phyloP scores from a whole-genome alignment of 2,113 vertebrate genomes.

The Hucho hucho region DNA sequence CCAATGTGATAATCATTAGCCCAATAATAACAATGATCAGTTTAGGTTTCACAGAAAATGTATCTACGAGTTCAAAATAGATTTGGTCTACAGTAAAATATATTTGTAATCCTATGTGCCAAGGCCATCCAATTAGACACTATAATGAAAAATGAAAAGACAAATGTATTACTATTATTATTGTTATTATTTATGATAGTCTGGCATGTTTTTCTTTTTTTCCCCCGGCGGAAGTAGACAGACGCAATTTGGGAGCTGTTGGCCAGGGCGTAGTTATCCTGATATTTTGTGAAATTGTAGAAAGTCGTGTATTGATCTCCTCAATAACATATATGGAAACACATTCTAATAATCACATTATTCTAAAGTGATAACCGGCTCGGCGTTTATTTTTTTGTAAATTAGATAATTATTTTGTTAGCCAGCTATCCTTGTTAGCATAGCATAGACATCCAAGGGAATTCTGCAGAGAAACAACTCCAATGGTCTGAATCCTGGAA shows the following conservation, averaged over 20 bases:
- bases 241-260: neutral
- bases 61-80: no score
- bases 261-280: conserved; percentile 72
- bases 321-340: neutral
- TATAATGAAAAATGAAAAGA: no score
- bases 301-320: neutral
- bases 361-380: neutral
- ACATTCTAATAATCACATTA: neutral
- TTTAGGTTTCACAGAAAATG: no score
- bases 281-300: conserved; percentile 57
- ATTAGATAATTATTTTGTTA: neutral
- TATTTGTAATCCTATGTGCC: no score
- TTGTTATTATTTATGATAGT: neutral
- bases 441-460: conserved; percentile 64
- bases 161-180: neutral
- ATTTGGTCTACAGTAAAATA: no score
- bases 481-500: conserved; percentile 61
- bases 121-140: no score
- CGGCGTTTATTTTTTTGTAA: conserved; percentile 20
- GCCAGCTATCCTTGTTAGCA: conserved; percentile 59
- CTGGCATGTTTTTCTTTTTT: neutral
- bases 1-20: no score
- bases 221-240: conserved; percentile 3
- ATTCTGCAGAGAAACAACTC: conserved; percentile 61
- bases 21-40: no score